A percentile compares a stretch with the other conserved stretches of the same genome.
Conservation (phyloP, 1,140 invertebrate genomes). For the Apis cerana region DNA sequence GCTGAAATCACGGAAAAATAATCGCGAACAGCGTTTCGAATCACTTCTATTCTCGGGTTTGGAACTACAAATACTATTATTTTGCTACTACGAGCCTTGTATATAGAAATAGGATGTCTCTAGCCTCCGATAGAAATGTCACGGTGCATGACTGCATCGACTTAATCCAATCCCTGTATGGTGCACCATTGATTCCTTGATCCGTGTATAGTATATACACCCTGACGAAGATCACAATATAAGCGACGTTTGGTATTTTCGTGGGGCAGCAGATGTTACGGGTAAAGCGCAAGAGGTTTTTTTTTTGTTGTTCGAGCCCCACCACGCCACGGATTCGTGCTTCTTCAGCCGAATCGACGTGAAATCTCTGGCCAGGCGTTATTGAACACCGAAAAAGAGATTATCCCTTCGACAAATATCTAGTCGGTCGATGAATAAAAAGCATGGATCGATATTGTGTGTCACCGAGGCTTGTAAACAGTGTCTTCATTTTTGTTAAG, state of each 20-base stretch:
- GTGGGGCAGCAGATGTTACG: slow-evolving; percentile 59
- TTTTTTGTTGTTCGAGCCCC: slow-evolving; percentile 50
- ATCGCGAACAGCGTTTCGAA: slow-evolving; percentile 5
- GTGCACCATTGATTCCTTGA: slow-evolving; percentile 38
- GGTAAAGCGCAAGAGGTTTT: slow-evolving; percentile 34
- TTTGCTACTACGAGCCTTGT: too few relatives aligned
- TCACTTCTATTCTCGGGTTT: not conserved
- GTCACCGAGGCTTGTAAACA: slow-evolving; percentile 30
- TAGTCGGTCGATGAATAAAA: slow-evolving; percentile 56
- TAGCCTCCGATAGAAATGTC: slow-evolving; percentile 28
- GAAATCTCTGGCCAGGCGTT: slow-evolving; percentile 34
- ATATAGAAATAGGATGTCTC: not conserved
- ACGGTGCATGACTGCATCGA: slow-evolving; percentile 17
- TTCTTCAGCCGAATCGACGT: slow-evolving; percentile 51
- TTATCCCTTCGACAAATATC: slow-evolving; percentile 65
- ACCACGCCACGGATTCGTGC: slow-evolving; percentile 44
- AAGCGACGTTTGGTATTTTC: slow-evolving; percentile 53
- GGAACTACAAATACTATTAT: not conserved
- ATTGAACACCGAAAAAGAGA: slow-evolving; percentile 49
- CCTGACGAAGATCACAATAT: slow-evolving; percentile 56
- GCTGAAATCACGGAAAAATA: not conserved
- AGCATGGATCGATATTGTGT: slow-evolving; percentile 30
- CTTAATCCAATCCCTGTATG: slow-evolving; percentile 40
- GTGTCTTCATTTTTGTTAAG: not conserved
- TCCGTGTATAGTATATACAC: slow-evolving; percentile 35